Evolutionary conservation across 1,140 invertebrate species (phyloP).

Genomic region (Hydropsyche tenuis): DNA sequence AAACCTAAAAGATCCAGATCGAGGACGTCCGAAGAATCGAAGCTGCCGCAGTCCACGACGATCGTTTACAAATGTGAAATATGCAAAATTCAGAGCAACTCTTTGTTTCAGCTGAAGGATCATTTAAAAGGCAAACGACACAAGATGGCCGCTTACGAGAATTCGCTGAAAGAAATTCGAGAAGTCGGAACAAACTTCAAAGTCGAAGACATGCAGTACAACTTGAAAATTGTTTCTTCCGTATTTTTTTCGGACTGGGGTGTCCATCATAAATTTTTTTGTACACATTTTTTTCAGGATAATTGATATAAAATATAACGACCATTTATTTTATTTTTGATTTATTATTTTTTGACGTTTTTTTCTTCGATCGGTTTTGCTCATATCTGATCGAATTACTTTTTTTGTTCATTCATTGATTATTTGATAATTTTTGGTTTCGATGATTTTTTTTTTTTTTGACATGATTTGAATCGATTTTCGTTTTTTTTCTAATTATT

Average conservation of each 20-base stretch:
- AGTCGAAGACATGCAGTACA: background rate
- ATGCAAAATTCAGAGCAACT: conserved; percentile 39
- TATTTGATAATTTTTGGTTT: too few species aligned
- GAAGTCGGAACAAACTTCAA: background rate
- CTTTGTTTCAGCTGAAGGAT: conserved; percentile 42
- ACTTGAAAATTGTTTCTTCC: background rate
- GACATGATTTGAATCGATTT: too few species aligned
- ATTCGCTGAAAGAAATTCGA: background rate
- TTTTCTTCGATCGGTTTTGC: too few species aligned
- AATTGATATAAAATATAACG: background rate
- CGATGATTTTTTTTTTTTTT: too few species aligned
- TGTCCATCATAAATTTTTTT: conserved; percentile 29
- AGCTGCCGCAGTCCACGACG: background rate
- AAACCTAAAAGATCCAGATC: background rate
- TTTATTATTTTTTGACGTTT: too few species aligned
- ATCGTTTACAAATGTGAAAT: conserved; percentile 32
- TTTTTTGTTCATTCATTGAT: too few species aligned
- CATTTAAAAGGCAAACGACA: conserved; percentile 40
- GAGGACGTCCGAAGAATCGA: background rate
- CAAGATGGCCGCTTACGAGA: conserved; percentile 26
- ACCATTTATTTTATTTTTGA: conserved; percentile 24
- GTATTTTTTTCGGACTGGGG: conserved; percentile 24
- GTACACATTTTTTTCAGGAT: too few species aligned
- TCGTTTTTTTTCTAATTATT: too few species aligned
- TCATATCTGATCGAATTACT: too few species aligned